Evolutionary conservation across 2,888 invertebrate species (phyloP), one percentile per base, ranked within the genome.

Genomic region (Drosophila nigritarsus): DNA sequence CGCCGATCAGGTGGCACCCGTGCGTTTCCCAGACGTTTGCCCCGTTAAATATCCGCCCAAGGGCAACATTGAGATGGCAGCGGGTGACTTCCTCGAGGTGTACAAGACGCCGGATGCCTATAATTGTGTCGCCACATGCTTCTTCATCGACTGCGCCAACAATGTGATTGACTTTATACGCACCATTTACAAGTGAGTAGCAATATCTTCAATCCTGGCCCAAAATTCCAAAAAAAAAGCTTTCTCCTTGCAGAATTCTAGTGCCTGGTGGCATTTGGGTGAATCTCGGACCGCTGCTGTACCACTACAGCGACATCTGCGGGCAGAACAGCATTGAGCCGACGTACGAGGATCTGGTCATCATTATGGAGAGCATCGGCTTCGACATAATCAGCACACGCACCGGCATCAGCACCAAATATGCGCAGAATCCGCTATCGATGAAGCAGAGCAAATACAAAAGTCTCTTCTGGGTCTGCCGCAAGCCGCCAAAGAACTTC

Each of bases 61-160:
- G 51, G 94, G 94, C 7, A 94, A 96, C 91, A 98, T 99, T 93
- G 97, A 98, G 5, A 99, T 99, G 97, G 97, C 97, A 0, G 99
- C 99, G 18, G 99, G 99, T 0, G 99, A 99, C 92, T 99, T 99
- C 91, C 94, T 98, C 20, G 98, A 99, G 94, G 92, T 92, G 3
- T 92, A 92, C 60, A 92, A 89, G 75, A 84, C 78, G 1, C 82
- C 90, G 0, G 70, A 89, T 65, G 70, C 80, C 1, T 92, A 98
- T 97, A 96, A 98, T 90, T 98, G 98, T 91, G 96, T 99, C 0
- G 97, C 98, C 0, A 98, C 99, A 0, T 99, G 99, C 83, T 99
- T 99, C 94, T 99, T 99, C 93, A 97, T 99, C 65, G 99, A 99
- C 93, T 99, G 99, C 90, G 99, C 99, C 1, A 97, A 97, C 70